Percentiles rank a stretch among this genome's conserved stretches.
Evolutionary conservation across 2,888 invertebrate species (phyloP).

Genomic region (Andrena trimmerana): DNA sequence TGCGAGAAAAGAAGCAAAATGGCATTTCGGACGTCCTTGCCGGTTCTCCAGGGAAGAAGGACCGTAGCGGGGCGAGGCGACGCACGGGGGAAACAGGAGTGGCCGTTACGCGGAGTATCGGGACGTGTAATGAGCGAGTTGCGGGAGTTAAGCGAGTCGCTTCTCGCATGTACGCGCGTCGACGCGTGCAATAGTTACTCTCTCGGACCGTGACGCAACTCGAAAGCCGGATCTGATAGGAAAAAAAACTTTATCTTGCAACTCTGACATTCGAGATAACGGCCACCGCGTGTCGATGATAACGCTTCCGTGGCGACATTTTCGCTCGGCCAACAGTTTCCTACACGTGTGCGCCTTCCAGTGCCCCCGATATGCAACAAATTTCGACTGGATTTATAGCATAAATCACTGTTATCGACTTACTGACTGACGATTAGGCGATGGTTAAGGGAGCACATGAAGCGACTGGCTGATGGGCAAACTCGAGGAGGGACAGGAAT

Average conservation of each 20-base stretch:
- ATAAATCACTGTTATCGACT: background rate
- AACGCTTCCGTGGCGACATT: constrained; percentile 1
- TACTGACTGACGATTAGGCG: background rate
- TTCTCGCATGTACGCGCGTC: constrained; percentile 7
- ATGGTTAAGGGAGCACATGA: too few species aligned
- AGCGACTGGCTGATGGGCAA: background rate
- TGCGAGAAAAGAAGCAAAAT: constrained; percentile 37
- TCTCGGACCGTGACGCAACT: constrained; percentile 5
- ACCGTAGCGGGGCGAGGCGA: constrained; percentile 53
- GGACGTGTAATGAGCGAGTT: constrained; percentile 63
- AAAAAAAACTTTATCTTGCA: background rate
- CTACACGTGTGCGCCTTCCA: too few species aligned
- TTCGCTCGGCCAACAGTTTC: background rate
- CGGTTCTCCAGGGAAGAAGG: constrained; percentile 52
- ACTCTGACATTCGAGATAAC: constrained; percentile 5
- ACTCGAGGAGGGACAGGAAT: background rate
- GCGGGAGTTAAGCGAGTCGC: constrained; percentile 35
- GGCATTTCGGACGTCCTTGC: constrained; percentile 63
- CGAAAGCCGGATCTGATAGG: constrained; percentile 2
- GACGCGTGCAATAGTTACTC: constrained; percentile 30
- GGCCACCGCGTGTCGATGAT: background rate
- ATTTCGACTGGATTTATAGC: background rate
- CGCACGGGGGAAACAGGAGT: constrained; percentile 52
- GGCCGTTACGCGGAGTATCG: constrained; percentile 63
- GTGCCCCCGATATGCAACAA: background rate